Evolutionary conservation across 1,140 invertebrate genomes (phyloP).

Genomic region (Drosophila repletoides): DNA sequence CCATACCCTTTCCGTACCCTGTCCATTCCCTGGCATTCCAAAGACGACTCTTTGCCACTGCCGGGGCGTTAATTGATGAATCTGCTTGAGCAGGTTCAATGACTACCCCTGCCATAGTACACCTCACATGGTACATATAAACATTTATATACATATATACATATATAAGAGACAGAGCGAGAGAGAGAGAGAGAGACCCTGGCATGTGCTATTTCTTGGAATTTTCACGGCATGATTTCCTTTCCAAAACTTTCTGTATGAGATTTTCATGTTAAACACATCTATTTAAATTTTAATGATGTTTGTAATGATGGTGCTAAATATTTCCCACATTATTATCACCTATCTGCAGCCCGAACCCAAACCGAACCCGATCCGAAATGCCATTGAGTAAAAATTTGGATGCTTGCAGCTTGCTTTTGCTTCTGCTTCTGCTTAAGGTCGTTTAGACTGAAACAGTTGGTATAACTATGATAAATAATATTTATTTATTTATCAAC

Average conservation of each 20-base stretch:
- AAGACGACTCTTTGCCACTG: constrained; percentile 26
- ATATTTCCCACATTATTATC: constrained; percentile 82
- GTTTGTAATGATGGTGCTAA: constrained; percentile 81
- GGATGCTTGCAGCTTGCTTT: too few species aligned
- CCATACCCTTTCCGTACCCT: neutral
- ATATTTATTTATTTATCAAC: constrained; percentile 10
- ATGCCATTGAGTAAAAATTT: constrained; percentile 22
- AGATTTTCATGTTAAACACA: constrained; percentile 65
- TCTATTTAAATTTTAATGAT: constrained; percentile 80
- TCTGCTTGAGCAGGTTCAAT: constrained; percentile 66
- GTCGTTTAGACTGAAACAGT: constrained; percentile 5
- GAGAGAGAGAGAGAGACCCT: too few species aligned
- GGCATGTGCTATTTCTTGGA: constrained; percentile 77
- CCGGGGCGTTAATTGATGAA: constrained; percentile 75
- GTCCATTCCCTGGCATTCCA: neutral
- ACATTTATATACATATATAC: too few species aligned
- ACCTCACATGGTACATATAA: neutral
- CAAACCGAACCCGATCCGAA: neutral
- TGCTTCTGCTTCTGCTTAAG: neutral
- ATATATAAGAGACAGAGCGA: too few species aligned
- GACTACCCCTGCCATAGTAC: constrained; percentile 39
- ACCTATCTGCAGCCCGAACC: constrained; percentile 34
- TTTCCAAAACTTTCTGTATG: constrained; percentile 33
- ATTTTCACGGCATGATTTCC: constrained; percentile 72
- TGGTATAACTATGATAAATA: constrained; percentile 12